These are phyloP conservation scores for Notarius lentiginosus DNA, from an alignment of 2,113 vertebrate genomes.

Conservation along the genomic window DNA sequence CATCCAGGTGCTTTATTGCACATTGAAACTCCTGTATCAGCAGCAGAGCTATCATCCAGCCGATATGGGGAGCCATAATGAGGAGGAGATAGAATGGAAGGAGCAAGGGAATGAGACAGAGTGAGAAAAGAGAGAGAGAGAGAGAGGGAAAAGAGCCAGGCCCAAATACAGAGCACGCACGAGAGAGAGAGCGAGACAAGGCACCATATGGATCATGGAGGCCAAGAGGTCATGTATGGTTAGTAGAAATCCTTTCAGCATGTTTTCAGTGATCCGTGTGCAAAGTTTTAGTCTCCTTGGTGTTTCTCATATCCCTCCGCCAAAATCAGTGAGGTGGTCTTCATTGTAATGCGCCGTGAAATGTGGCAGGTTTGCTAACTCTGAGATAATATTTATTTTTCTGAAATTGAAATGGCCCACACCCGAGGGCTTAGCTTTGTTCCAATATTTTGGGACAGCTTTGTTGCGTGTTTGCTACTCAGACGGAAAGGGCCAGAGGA, in stretches of 20 bases:
- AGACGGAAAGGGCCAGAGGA: conserved; percentile 43
- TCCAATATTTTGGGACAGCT: conserved; percentile 56
- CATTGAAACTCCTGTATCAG: conserved; percentile 61
- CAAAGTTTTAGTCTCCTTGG: conserved; percentile 6
- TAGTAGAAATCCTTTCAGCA: conserved; percentile 17
- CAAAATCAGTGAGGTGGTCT: conserved; percentile 57
- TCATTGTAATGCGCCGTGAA: conserved; percentile 67
- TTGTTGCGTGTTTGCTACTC: conserved; percentile 43
- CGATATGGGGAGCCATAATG: conserved; percentile 64
- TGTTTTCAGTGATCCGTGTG: conserved; percentile 16
- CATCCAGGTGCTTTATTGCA: conserved; percentile 66
- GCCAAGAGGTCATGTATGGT: conserved; percentile 23
- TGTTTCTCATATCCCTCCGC: not conserved
- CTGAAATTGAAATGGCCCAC: conserved; percentile 74
- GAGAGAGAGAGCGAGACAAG: conserved; percentile 5
- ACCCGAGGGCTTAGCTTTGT: conserved; percentile 65
- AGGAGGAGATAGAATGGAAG: conserved; percentile 57
- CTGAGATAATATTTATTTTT: conserved; percentile 77
- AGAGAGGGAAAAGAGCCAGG: conserved; percentile 1
- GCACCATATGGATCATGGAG: conserved; percentile 9
- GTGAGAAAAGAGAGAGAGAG: conserved; percentile 50
- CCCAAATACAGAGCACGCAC: not conserved
- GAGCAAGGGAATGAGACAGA: conserved; percentile 41
- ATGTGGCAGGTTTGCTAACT: conserved; percentile 68
- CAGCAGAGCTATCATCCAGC: conserved; percentile 58